Percentiles rank a stretch among this genome's conserved stretches.
Conservation (phyloP, 2,888 invertebrate species). For the Calliphora vomitoria region DNA sequence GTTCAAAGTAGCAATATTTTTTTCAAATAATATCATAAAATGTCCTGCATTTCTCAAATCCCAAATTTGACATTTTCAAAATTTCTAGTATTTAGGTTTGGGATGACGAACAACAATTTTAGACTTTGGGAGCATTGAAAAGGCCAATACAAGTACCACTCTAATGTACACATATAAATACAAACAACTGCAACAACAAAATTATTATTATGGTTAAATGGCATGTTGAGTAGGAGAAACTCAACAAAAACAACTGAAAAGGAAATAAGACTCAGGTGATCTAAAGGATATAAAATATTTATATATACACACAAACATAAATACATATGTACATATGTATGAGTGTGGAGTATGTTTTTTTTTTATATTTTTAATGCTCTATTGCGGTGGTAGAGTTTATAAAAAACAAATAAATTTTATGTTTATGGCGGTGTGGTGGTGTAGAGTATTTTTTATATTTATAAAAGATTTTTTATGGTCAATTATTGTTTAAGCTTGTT, state of each 20-base stretch:
- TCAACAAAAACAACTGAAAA: slow-evolving; percentile 6
- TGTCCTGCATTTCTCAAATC: too few species aligned
- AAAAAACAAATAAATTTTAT: slow-evolving; percentile 66
- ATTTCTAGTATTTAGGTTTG: too few species aligned
- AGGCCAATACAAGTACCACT: too few species aligned
- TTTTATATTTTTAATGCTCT: slow-evolving; percentile 28
- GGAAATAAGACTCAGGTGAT: slow-evolving; percentile 70
- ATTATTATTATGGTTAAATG: slow-evolving; percentile 69
- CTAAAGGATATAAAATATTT: slow-evolving; percentile 67
- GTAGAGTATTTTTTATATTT: slow-evolving; percentile 42
- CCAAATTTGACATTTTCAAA: too few species aligned
- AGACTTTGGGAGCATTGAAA: too few species aligned
- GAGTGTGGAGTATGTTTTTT: slow-evolving; percentile 6
- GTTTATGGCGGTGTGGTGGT: neutral
- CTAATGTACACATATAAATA: too few species aligned
- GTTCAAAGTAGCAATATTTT: too few species aligned
- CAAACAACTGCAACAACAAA: slow-evolving; percentile 23
- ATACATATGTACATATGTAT: too few species aligned
- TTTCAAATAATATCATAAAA: too few species aligned
- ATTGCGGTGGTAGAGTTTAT: slow-evolving; percentile 59
- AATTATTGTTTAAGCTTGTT: slow-evolving; percentile 59
- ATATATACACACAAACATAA: too few species aligned
- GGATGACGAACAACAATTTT: too few species aligned
- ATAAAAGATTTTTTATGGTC: slow-evolving; percentile 61
- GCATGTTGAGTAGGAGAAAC: slow-evolving; percentile 49